phyloP scores from a whole-genome alignment of 2,113 vertebrate genomes.

The Phalacrocorax carbo region DNA sequence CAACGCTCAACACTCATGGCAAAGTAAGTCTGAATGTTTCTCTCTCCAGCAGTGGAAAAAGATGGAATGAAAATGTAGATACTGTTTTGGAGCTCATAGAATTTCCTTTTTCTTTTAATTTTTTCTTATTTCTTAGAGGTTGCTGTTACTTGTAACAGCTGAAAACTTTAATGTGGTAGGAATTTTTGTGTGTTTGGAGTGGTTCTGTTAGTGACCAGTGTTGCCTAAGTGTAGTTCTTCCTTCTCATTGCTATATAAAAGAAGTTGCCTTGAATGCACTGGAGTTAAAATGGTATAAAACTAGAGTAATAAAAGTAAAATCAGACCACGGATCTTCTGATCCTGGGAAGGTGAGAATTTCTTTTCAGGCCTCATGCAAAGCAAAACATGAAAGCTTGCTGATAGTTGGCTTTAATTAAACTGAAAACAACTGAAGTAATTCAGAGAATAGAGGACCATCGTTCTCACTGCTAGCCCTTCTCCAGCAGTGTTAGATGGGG shows the following conservation, averaged over 20 bases:
- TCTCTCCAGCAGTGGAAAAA: neutral
- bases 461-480: neutral
- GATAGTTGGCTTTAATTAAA: neutral
- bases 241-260: no score
- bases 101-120: neutral
- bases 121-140: neutral
- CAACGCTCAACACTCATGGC: conserved; percentile 92
- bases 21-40: conserved; percentile 77
- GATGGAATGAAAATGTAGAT: neutral
- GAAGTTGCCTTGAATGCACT: neutral
- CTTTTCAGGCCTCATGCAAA: neutral
- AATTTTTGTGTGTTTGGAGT: no score
- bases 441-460: neutral
- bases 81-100: neutral
- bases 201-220: no score
- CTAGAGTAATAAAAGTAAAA: neutral
- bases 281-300: neutral
- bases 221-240: no score
- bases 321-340: neutral
- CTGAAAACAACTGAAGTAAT: neutral
- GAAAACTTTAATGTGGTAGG: no score
- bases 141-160: no score
- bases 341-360: neutral
- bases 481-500: neutral
- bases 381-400: neutral